Conservation (phyloP, 2,113 vertebrate species). For the Paramormyrops kingsleyae region DNA sequence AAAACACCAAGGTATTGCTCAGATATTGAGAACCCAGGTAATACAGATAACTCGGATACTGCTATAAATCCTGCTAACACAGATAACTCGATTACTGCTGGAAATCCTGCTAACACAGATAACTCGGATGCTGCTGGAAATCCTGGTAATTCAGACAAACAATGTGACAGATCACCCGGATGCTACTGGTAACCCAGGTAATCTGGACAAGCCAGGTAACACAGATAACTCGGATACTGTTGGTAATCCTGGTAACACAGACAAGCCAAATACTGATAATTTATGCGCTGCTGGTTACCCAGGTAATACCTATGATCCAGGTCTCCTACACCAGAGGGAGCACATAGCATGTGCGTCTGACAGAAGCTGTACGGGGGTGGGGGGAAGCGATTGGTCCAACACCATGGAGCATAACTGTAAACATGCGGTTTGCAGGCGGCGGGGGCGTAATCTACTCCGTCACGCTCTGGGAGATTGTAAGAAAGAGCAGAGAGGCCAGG, state of each 20-base stretch:
- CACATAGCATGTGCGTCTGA: background rate
- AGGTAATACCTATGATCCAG: background rate
- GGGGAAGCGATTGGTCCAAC: slow-evolving; percentile 39
- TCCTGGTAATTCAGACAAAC: background rate
- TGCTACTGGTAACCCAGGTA: background rate
- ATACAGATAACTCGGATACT: background rate
- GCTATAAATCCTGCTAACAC: background rate
- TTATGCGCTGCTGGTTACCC: background rate
- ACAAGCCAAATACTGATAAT: background rate
- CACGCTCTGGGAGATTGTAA: slow-evolving; percentile 54
- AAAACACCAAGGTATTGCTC: background rate
- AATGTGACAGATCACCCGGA: background rate
- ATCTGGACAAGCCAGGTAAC: background rate
- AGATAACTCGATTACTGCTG: background rate
- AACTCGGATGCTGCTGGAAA: background rate
- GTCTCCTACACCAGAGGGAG: background rate
- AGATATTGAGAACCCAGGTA: background rate
- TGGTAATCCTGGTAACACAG: background rate
- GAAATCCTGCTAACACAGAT: background rate
- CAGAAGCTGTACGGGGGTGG: background rate
- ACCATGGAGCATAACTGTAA: slow-evolving; percentile 51
- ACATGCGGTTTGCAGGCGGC: slow-evolving; percentile 40
- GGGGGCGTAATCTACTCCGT: slow-evolving; percentile 59
- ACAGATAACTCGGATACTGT: background rate
- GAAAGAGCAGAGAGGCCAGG: slow-evolving; percentile 41